phyloP scores from a whole-genome alignment of 2,797 vertebrate genomes.

The Myiotriccus ornatus region DNA sequence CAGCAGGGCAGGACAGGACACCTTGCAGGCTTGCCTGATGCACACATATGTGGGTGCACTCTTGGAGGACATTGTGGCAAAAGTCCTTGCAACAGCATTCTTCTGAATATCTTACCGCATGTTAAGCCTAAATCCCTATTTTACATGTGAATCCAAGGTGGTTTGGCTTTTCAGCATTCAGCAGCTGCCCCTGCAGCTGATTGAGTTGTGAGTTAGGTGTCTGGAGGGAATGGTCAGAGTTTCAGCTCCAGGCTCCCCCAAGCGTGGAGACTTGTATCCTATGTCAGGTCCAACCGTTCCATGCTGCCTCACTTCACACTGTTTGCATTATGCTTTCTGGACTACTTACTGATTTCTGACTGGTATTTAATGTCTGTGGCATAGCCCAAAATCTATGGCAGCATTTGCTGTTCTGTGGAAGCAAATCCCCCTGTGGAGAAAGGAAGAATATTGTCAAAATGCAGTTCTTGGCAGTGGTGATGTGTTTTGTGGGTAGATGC shows the following conservation, averaged over 20 bases:
- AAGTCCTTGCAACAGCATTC: background rate
- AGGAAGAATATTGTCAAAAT: background rate
- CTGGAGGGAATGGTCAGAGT: fast-evolving
- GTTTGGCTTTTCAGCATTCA: fast-evolving
- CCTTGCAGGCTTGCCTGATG: no score
- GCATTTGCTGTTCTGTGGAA: background rate
- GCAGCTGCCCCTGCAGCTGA: background rate
- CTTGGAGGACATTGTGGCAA: fast-evolving
- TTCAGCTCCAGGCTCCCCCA: background rate
- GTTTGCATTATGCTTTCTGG: background rate
- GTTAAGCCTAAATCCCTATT: background rate
- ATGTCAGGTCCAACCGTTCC: background rate
- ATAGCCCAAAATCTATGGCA: background rate
- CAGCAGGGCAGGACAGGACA: background rate
- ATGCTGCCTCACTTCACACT: background rate
- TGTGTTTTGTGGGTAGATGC: background rate
- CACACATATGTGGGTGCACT: fast-evolving
- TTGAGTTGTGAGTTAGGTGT: background rate
- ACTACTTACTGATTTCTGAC: background rate
- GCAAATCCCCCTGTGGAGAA: background rate
- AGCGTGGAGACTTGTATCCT: fast-evolving
- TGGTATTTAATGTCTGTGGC: background rate
- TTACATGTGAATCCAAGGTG: background rate
- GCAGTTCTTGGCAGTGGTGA: background rate
- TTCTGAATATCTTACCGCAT: background rate